Base-by-base conservation (phyloP, 1,140 invertebrate genomes). In the Argopecten irradians region DNA sequence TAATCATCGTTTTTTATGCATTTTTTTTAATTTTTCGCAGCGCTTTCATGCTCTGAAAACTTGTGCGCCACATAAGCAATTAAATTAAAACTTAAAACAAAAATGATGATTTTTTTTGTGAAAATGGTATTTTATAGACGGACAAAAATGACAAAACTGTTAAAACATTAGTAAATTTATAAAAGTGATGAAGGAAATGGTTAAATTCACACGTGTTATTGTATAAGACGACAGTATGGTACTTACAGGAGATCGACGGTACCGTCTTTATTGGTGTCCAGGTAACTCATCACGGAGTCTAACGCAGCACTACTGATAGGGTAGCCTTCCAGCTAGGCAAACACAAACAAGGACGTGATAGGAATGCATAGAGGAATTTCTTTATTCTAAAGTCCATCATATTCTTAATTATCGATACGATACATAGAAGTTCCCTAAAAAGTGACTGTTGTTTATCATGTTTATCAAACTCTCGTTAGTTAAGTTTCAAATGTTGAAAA, bases 221-320 rank as follows among this genome's bases (percentile, higher is more conserved):
- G 22, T 46, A 19, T 16, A 2, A n/a, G 5, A 5, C 36, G 43
- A 46, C 5, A 0, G 55, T 71, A 71, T 71, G n/a, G 16, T 85
- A 92, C 91, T 91, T 92, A 94, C 93, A 91, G 85, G 14, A 94
- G 87, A 84, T 94, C 93, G 8, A 93, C 90, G n/a, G 90, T 85
- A 13, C 92, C 92, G 43, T 93, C 92, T 85, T 90, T 91, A 88
- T 93, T 93, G 0, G 90, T 91, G 41, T 93, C 92, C 7, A 94
- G 90, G 82, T 94, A 94, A 9, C 55, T 35, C 90, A 94, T 93
- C 8, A 94, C 92, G 19, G 90, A 83, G 85, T 93, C 92, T 41
- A 94, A 82, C 19, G 92, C 92, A n/a, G 46, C 85, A 33, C 90
- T 86, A 88, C 92, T 93, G 34, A 94, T 91, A 0, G 93, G 91